Evolutionary conservation across 1,140 invertebrate genomes (phyloP).

Genomic region (Venustaconcha ellipsiformis): DNA sequence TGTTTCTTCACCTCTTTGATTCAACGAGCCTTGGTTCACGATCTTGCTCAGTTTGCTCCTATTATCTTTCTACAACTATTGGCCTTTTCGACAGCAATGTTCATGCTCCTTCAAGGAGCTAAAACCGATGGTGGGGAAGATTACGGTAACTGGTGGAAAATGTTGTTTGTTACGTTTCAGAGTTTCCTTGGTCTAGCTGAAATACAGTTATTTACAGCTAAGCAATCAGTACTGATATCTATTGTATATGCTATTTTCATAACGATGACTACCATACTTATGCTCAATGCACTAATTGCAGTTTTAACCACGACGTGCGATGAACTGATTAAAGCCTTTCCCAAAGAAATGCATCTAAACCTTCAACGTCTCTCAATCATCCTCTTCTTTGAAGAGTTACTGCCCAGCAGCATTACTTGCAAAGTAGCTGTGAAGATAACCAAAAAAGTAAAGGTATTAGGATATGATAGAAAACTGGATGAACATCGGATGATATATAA

Average conservation of each 20-base stretch:
- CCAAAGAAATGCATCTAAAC: slow-evolving; percentile 42
- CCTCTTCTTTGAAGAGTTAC: slow-evolving; percentile 47
- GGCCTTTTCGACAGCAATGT: slow-evolving; percentile 48
- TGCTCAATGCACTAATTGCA: slow-evolving; percentile 55
- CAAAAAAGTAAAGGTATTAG: too few species aligned
- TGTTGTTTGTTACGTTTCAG: slow-evolving; percentile 36
- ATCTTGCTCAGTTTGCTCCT: slow-evolving; percentile 37
- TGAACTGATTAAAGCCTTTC: slow-evolving; percentile 35
- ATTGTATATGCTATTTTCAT: slow-evolving; percentile 43
- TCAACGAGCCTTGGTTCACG: slow-evolving; percentile 37
- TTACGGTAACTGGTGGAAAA: too few species aligned
- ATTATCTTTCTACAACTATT: slow-evolving; percentile 41
- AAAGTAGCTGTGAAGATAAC: too few species aligned
- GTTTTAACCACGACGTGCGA: slow-evolving; percentile 57
- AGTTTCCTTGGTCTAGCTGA: slow-evolving; percentile 51
- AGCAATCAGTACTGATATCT: slow-evolving; percentile 37
- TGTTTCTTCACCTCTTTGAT: slow-evolving; percentile 48
- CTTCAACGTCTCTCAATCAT: slow-evolving; percentile 30
- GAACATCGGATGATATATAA: too few species aligned
- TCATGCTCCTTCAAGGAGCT: slow-evolving; percentile 18
- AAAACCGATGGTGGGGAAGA: not conserved
- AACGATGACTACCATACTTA: slow-evolving; percentile 48
- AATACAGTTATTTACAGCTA: slow-evolving; percentile 36
- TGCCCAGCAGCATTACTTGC: slow-evolving; percentile 3
- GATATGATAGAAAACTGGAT: too few species aligned